These are phyloP conservation scores for Anguilla anguilla DNA, from an alignment of 2,797 vertebrate species.

Conservation along the genomic window DNA sequence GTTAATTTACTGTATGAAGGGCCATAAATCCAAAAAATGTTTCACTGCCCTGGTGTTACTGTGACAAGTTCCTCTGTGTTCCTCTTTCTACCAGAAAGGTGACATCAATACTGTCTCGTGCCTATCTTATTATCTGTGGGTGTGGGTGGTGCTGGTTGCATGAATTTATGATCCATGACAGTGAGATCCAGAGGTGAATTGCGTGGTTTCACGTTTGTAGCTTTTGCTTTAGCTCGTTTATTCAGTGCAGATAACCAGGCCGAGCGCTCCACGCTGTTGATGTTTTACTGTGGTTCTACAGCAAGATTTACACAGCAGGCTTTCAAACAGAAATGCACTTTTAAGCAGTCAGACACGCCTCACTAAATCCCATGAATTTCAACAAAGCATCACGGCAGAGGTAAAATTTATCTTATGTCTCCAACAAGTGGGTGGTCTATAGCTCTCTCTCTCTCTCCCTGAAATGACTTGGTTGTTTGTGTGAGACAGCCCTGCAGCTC, in stretches of 20 bases:
- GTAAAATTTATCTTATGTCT: constrained; percentile 75
- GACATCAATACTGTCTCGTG: neutral
- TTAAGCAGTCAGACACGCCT: constrained; percentile 72
- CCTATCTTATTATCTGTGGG: neutral
- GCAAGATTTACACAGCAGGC: constrained; percentile 70
- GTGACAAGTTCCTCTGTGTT: neutral
- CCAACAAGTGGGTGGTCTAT: constrained; percentile 69
- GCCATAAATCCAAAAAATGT: too few species aligned
- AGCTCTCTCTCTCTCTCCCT: constrained; percentile 58
- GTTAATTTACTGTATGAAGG: too few species aligned
- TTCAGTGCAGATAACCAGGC: constrained; percentile 54
- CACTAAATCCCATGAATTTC: constrained; percentile 60
- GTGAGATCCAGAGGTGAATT: neutral
- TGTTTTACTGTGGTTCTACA: constrained; percentile 61
- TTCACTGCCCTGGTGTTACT: too few species aligned
- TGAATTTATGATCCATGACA: neutral
- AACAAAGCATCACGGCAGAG: constrained; percentile 76
- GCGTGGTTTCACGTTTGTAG: neutral
- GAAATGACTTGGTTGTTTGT: constrained; percentile 63
- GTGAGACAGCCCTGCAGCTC: constrained; percentile 38
- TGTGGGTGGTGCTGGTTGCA: neutral
- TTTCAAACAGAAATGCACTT: constrained; percentile 80
- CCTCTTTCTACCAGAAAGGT: neutral
- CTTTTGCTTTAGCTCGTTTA: neutral
- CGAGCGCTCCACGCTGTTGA: constrained; percentile 27